Evolutionary conservation across 2,113 vertebrate species (phyloP).

Genomic region (Dasyurus viverrinus): DNA sequence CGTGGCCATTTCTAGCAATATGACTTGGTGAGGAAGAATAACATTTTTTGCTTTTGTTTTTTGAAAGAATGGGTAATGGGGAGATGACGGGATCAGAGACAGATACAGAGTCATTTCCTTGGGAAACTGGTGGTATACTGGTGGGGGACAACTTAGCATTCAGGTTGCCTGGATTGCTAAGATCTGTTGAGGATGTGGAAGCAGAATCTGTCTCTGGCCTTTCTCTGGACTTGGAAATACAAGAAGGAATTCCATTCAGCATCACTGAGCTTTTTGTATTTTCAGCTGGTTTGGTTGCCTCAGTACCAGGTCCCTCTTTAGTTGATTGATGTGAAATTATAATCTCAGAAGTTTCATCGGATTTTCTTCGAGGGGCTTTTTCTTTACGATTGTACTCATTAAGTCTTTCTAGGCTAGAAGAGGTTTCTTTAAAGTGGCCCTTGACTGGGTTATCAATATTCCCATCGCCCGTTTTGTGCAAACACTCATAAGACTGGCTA

Average conservation of each 20-base stretch:
- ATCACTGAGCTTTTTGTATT: constrained; percentile 41
- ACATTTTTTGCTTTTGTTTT: constrained; percentile 73
- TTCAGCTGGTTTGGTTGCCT: constrained; percentile 55
- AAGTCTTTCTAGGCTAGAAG: constrained; percentile 76
- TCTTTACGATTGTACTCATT: constrained; percentile 78
- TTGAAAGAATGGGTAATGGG: constrained; percentile 68
- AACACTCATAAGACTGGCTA: constrained; percentile 91
- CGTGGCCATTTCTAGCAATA: constrained; percentile 68
- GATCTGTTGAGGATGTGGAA: constrained; percentile 72
- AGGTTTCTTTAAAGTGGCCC: constrained; percentile 79
- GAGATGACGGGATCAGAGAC: constrained; percentile 73
- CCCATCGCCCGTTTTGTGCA: constrained; percentile 83
- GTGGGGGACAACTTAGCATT: constrained; percentile 64
- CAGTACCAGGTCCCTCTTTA: constrained; percentile 13
- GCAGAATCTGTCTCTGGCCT: constrained; percentile 77
- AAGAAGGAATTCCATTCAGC: constrained; percentile 67
- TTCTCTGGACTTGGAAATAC: constrained; percentile 56
- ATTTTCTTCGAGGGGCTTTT: constrained; percentile 79
- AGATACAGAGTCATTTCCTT: constrained; percentile 73
- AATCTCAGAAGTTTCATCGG: constrained; percentile 54
- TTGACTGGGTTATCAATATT: constrained; percentile 79
- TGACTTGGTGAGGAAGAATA: constrained; percentile 68
- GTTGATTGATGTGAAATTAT: constrained; percentile 25
- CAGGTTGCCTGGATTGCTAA: constrained; percentile 54
- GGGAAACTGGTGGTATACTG: constrained; percentile 68